Percentiles rank a stretch among this genome's conserved stretches.
Evolutionary conservation across 2,888 invertebrate species (phyloP).

Genomic region (Campaea margaritaria): DNA sequence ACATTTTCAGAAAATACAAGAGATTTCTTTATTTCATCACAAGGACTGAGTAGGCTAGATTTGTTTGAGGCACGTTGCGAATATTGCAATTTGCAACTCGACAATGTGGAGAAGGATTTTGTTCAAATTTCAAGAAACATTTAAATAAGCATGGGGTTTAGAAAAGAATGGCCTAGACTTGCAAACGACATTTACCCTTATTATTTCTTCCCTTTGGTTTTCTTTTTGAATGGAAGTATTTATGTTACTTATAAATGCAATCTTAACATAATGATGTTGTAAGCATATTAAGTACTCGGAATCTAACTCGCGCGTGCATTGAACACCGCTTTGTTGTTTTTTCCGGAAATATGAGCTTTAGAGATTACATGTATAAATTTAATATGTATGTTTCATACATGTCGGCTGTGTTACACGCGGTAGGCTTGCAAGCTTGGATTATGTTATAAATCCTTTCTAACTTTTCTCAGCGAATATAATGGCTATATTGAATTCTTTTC

Average conservation of each 20-base stretch:
- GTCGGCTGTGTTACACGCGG: background rate
- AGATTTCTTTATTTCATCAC: conserved; percentile 42
- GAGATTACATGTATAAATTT: conserved; percentile 62
- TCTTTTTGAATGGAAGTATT: too few relatives aligned
- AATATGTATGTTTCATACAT: conserved; percentile 28
- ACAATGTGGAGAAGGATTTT: conserved; percentile 42
- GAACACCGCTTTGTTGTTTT: conserved; percentile 52
- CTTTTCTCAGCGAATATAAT: conserved; percentile 35
- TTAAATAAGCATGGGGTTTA: background rate
- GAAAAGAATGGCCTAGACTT: background rate
- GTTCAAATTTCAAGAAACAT: conserved; percentile 41
- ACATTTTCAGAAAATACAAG: conserved; percentile 31
- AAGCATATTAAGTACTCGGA: too few relatives aligned
- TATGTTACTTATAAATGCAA: background rate
- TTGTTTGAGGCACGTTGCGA: conserved; percentile 45
- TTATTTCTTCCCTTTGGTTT: background rate
- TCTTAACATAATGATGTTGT: background rate
- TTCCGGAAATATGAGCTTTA: conserved; percentile 54
- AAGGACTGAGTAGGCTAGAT: conserved; percentile 22
- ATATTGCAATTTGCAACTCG: conserved; percentile 45
- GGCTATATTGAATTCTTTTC: conserved; percentile 33
- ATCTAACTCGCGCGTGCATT: conserved; percentile 35
- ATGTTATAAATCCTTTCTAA: conserved; percentile 53
- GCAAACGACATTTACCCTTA: background rate
- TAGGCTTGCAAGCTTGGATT: conserved; percentile 41